Evolutionary conservation across 64 coral and sea anemone species (phyloP).

Genomic region (Pocillopora damicornis): DNA sequence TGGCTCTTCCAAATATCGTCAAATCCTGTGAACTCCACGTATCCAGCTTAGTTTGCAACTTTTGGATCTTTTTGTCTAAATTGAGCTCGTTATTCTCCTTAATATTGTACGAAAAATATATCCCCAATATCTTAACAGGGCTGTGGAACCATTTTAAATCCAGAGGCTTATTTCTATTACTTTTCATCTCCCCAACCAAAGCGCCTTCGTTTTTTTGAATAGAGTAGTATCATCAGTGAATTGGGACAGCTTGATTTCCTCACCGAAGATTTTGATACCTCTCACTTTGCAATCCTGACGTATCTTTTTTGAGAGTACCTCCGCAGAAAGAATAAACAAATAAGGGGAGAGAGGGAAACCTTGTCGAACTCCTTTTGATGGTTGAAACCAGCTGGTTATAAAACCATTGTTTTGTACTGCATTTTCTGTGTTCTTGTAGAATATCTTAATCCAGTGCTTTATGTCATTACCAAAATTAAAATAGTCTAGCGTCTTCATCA

Average conservation of each 20-base stretch:
- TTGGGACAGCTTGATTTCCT: not conserved
- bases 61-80: not conserved
- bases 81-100: not conserved
- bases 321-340: conserved; percentile 10
- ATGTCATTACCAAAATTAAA: conserved; percentile 29
- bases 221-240: not conserved
- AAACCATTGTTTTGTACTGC: conserved; percentile 12
- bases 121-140: not conserved
- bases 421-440: conserved; percentile 6
- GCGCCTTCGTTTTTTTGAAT: too few species aligned
- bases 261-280: not conserved
- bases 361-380: conserved; percentile 4
- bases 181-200: too few species aligned
- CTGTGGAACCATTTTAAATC: too few species aligned
- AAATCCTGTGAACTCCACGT: too few species aligned
- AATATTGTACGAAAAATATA: not conserved
- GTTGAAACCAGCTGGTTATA: not conserved
- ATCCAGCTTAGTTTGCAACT: too few species aligned
- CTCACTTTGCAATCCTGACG: not conserved
- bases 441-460: not conserved
- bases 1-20: too few species aligned
- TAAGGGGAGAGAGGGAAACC: not conserved
- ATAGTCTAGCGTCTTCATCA: not conserved
- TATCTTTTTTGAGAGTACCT: not conserved
- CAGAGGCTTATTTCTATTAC: too few species aligned